Evolutionary conservation across 2,113 vertebrate species (phyloP).

Genomic region (Callospermophilus lateralis): DNA sequence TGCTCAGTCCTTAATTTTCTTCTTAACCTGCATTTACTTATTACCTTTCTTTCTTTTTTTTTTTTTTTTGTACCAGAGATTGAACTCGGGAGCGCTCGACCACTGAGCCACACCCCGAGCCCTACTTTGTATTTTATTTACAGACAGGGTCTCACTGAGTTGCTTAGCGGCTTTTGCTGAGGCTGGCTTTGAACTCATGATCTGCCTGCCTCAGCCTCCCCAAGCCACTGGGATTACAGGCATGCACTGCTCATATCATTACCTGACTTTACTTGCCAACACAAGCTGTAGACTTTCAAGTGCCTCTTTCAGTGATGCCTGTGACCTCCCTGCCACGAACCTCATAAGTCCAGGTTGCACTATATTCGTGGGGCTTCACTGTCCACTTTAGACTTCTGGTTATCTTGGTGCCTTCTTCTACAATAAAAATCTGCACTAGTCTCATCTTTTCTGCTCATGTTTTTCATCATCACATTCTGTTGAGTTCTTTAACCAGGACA

Average conservation of each 20-base stretch:
- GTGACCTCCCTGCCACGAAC: neutral
- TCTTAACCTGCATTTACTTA: neutral
- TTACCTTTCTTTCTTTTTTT: neutral
- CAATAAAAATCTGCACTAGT: neutral
- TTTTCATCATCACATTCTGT: conserved; percentile 11
- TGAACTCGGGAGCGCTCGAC: too few species aligned
- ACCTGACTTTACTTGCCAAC: neutral
- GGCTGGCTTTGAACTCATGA: too few species aligned
- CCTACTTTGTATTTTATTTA: too few species aligned
- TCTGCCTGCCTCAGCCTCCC: too few species aligned
- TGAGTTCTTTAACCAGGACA: neutral
- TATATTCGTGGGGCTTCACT: neutral
- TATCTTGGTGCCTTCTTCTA: neutral
- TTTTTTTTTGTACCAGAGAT: too few species aligned
- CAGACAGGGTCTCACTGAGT: too few species aligned
- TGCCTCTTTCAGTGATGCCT: neutral
- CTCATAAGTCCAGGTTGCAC: neutral
- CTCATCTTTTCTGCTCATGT: neutral
- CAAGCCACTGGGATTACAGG: too few species aligned
- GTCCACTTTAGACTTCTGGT: neutral
- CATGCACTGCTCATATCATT: neutral
- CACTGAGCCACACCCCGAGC: too few species aligned
- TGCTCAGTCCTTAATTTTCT: neutral
- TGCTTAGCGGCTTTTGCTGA: too few species aligned
- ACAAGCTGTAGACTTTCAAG: neutral